Conservation (phyloP, 37 sponge, comb jelly and placozoan species). For the Diacarnus erythraeanus region DNA sequence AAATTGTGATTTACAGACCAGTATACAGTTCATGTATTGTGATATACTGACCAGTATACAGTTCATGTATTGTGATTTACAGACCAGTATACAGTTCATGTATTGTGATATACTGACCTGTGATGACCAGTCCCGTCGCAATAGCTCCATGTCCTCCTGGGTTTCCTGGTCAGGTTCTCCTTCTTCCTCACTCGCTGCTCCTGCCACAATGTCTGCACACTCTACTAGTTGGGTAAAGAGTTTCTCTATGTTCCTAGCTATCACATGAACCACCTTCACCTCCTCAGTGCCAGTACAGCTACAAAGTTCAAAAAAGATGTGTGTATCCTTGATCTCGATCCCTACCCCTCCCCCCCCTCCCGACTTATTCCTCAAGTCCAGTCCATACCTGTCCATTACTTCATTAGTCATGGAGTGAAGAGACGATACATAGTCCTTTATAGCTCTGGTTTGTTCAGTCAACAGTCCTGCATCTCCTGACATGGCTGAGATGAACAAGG, state of each 20-base stretch:
- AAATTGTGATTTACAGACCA: neutral
- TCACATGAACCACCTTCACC: constrained; percentile 39
- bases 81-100: neutral
- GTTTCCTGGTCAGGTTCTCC: constrained; percentile 4
- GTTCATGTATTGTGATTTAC: neutral
- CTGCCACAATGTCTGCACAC: constrained; percentile 45
- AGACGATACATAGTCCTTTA: constrained; percentile 41
- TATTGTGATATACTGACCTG: too few species aligned
- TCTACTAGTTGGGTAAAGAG: constrained; percentile 49
- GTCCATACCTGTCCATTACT: constrained; percentile 52
- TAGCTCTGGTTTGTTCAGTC: constrained; percentile 36
- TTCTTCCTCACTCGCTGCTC: neutral
- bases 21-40: too few species aligned
- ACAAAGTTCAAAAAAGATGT: neutral
- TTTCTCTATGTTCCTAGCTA: constrained; percentile 40
- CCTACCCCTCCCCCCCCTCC: neutral
- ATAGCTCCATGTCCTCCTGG: constrained; percentile 70
- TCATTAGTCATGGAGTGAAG: constrained; percentile 45
- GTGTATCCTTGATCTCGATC: neutral
- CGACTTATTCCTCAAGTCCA: neutral
- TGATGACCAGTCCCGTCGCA: constrained; percentile 82
- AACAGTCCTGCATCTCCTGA: constrained; percentile 51
- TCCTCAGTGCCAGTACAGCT: constrained; percentile 48
- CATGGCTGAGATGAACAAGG: constrained; percentile 52
- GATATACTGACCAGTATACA: neutral